These are phyloP conservation scores for Zaprionus obscuricornis DNA, from an alignment of 2,888 invertebrate species.

Conservation along the genomic window DNA sequence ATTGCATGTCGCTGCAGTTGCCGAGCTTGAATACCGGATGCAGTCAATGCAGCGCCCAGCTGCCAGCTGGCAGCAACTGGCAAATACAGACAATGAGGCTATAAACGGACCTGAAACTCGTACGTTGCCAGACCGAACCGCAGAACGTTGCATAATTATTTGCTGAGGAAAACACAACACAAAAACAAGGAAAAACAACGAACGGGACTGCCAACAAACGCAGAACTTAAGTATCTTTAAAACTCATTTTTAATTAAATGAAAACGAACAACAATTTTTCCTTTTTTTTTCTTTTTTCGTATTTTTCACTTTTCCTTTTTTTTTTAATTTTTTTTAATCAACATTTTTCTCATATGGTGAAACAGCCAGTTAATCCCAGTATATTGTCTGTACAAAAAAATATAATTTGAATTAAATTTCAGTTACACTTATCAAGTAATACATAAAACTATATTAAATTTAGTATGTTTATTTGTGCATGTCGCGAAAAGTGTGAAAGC, in stretches of 20 bases:
- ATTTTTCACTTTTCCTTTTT: too few relatives aligned
- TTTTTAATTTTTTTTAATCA: background rate
- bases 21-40: constrained; percentile 12
- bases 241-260: constrained; percentile 33
- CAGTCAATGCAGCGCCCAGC: constrained; percentile 16
- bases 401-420: too few relatives aligned
- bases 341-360: background rate
- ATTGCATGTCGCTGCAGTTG: constrained; percentile 49
- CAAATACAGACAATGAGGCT: constrained; percentile 45
- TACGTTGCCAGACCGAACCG: constrained; percentile 9
- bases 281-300: too few relatives aligned
- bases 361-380: background rate
- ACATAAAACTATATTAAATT: background rate
- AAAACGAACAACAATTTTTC: too few relatives aligned
- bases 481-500: too few relatives aligned
- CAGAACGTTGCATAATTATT: constrained; percentile 26
- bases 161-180: constrained; percentile 18
- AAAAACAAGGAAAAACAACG: constrained; percentile 24
- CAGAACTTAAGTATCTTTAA: constrained; percentile 31
- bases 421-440: too few relatives aligned
- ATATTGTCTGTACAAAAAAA: too few relatives aligned
- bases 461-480: background rate
- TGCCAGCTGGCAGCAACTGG: constrained; percentile 29
- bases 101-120: constrained; percentile 18
- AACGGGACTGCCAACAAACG: constrained; percentile 1